A percentile compares a stretch with the other conserved stretches of the same genome.
Conservation (phyloP, 2,113 vertebrate genomes). For the Orthonyx spaldingii region DNA sequence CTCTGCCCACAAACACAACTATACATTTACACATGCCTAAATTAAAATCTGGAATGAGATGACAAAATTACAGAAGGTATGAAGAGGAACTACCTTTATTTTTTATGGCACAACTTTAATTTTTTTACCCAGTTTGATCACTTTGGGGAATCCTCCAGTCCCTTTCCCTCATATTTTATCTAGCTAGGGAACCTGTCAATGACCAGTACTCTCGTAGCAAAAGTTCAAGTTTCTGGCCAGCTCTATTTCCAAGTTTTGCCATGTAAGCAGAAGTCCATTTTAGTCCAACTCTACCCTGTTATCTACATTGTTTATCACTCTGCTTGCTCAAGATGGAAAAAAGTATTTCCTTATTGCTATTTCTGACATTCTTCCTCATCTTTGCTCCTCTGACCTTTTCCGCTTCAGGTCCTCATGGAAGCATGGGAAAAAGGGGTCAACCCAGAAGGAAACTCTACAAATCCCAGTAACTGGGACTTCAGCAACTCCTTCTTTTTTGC, state of each 20-base stretch:
- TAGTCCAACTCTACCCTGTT: background rate
- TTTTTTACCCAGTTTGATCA: background rate
- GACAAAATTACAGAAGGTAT: background rate
- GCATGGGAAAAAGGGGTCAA: conserved; percentile 90
- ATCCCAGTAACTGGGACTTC: conserved; percentile 95
- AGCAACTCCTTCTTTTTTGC: conserved; percentile 93
- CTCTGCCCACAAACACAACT: background rate
- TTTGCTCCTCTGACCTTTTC: conserved; percentile 11
- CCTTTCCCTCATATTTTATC: background rate
- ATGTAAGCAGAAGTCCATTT: background rate
- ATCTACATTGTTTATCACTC: background rate
- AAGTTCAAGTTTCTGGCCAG: background rate
- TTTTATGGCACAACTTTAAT: background rate
- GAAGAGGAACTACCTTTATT: background rate
- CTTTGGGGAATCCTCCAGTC: background rate
- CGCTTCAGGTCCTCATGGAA: conserved; percentile 83
- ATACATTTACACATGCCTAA: background rate
- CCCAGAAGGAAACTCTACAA: conserved; percentile 88
- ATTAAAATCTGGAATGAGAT: background rate
- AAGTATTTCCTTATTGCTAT: background rate
- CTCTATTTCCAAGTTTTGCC: background rate
- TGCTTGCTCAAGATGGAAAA: background rate
- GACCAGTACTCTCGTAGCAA: background rate
- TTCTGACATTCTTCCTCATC: background rate
- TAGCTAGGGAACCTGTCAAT: background rate